A percentile compares a stretch with the other conserved stretches of the same genome.
These are phyloP conservation scores for Ornithoptera priamus DNA, from an alignment of 2,888 invertebrate genomes.

Conservation along the genomic window DNA sequence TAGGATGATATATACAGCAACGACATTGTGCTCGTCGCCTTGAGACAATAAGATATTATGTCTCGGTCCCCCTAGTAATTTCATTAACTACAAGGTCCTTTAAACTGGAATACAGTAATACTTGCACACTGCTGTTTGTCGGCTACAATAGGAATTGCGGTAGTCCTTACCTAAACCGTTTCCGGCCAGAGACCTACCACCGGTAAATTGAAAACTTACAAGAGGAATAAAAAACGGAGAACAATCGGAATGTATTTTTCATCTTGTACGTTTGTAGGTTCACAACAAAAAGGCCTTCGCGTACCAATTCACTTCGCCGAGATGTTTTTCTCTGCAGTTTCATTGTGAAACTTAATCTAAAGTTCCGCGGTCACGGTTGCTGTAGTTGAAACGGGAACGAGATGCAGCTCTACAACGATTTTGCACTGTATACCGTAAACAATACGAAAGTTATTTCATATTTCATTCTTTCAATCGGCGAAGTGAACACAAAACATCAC, in stretches of 20 bases:
- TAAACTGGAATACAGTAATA: too few species aligned
- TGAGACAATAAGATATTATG: too few species aligned
- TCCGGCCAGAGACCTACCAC: not conserved
- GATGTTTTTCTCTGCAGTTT: slow-evolving; percentile 8
- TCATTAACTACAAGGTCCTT: too few species aligned
- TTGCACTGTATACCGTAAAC: not conserved
- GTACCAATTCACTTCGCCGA: not conserved
- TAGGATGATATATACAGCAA: too few species aligned
- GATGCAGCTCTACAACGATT: not conserved
- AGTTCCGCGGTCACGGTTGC: slow-evolving; percentile 1
- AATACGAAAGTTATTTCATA: not conserved
- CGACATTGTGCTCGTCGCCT: too few species aligned
- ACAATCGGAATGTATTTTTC: not conserved
- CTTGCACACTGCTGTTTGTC: too few species aligned
- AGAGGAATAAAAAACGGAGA: not conserved
- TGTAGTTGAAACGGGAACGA: slow-evolving; percentile 12
- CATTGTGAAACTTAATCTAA: slow-evolving; percentile 13
- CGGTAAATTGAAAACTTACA: not conserved
- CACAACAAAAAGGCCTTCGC: slow-evolving; percentile 4
- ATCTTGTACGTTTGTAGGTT: not conserved
- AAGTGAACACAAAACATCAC: too few species aligned
- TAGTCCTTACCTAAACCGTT: too few species aligned
- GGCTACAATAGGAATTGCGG: too few species aligned
- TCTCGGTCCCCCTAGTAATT: too few species aligned
- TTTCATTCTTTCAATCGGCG: not conserved